A percentile compares a stretch with the other conserved stretches of the same genome.
Conservation (phyloP, 1,140 invertebrate species). For the Zaprionus ornatus region DNA sequence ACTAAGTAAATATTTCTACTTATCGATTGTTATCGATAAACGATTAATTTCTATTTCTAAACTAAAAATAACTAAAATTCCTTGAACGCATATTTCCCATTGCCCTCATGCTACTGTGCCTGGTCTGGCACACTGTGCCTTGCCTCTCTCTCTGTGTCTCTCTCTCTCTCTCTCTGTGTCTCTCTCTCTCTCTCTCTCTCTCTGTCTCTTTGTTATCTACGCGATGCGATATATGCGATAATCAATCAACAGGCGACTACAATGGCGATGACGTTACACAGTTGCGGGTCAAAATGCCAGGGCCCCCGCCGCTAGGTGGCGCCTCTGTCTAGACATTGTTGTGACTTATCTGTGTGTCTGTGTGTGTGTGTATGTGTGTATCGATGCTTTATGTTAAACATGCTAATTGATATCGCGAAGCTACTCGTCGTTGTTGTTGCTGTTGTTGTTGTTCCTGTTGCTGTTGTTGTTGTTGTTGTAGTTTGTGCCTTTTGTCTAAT, state of each 20-base stretch:
- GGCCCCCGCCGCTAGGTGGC: conserved; percentile 32
- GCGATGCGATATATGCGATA: conserved; percentile 51
- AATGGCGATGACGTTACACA: conserved; percentile 26
- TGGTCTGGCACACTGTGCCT: too few species aligned
- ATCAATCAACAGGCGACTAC: conserved; percentile 60
- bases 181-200: background rate
- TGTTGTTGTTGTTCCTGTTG: conserved; percentile 21
- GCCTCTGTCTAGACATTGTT: conserved; percentile 69
- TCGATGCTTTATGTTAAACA: conserved; percentile 40
- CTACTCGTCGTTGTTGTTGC: conserved; percentile 46
- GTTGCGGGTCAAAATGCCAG: conserved; percentile 9
- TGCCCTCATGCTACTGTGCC: conserved; percentile 28
- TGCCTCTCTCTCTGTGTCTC: too few species aligned
- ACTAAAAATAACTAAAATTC: background rate
- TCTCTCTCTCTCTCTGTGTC: too few species aligned
- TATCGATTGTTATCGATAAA: background rate
- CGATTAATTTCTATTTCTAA: background rate
- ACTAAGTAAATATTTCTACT: too few species aligned
- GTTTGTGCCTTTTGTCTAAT: conserved; percentile 58
- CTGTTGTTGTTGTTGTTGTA: conserved; percentile 22
- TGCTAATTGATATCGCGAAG: conserved; percentile 72
- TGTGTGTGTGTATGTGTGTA: background rate
- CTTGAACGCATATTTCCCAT: background rate
- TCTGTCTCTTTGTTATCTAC: conserved; percentile 26
- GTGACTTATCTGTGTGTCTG: conserved; percentile 30